Base-by-base conservation (phyloP, 1,140 invertebrate genomes). In the Ceratoteleas bidentatus region DNA sequence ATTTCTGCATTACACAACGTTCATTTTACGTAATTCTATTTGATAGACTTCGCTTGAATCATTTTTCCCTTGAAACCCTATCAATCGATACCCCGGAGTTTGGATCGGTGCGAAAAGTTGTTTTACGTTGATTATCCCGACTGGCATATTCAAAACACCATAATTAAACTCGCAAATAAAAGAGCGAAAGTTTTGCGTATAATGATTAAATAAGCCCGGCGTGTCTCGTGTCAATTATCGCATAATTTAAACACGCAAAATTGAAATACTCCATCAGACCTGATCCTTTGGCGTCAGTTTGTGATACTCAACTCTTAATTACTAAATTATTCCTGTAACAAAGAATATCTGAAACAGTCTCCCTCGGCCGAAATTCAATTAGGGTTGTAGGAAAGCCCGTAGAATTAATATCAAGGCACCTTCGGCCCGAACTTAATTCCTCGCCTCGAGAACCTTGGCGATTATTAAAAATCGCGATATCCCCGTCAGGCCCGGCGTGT, bases 321-420 rank as follows among this genome's bases (percentile, higher is more conserved):
- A 60, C 60, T 58, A 47, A 78, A 78, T 78, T 78, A 78, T 70
- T 78, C 58, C 9, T 34, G 60, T 72, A 65, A 69, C 58, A 64
- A 70, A 78, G 75, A 78, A 70, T 78, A 65, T 49, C 24, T 77
- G 57, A 77, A 70, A 64, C 45, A 62, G 57, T 77, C 74, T 34
- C 69, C 56, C 60, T 73, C 45, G 9, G 24, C 32, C 14, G 13
- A 77, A 77, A 77, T 77, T 68, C 54, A 68, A 69, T 77, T 69
- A 77, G 74, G 74, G 64, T 53, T 64, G 64, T 24, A 62, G 11
- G 40, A 58, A 62, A 70, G 52, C 60, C 52, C 52, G 43, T 58
- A 38, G 53, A 77, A 70, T 77, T 77, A 69, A 77, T 70, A 69
- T 64, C 65, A 15, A 36, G 43, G 6, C 58, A 68, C 45, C 38